phyloP scores from a whole-genome alignment of 35 echinoderm and acorn worm genomes.

The Lytechinus variegatus region DNA sequence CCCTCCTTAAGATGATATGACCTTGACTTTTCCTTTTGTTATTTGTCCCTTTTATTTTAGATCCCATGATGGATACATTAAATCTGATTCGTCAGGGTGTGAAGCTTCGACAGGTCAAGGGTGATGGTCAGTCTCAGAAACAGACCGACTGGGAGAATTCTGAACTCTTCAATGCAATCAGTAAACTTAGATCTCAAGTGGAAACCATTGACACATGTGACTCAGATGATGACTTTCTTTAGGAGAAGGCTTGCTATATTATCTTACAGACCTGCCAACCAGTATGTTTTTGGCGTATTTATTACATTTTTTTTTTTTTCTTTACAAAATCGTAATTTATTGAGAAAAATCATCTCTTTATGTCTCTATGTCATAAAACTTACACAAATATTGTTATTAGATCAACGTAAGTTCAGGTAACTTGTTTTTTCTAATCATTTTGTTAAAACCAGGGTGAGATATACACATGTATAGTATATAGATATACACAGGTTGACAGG shows the following conservation, averaged over 20 bases:
- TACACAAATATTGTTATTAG: too few species aligned
- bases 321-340: too few species aligned
- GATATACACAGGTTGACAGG: too few species aligned
- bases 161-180: conserved; percentile 67
- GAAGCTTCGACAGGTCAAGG: conserved; percentile 59
- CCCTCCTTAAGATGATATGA: neutral
- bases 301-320: too few species aligned
- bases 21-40: neutral
- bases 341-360: too few species aligned
- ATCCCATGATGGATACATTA: conserved; percentile 69
- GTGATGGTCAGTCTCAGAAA: conserved; percentile 21
- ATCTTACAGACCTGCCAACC: too few species aligned
- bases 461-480: too few species aligned
- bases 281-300: too few species aligned
- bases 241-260: neutral
- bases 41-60: conserved; percentile 30
- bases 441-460: too few species aligned
- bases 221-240: conserved; percentile 49
- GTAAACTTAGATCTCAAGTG: conserved; percentile 61
- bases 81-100: conserved; percentile 71
- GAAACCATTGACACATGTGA: conserved; percentile 45
- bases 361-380: too few species aligned
- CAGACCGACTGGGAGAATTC: conserved; percentile 64
- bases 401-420: too few species aligned
- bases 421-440: too few species aligned